Evolutionary conservation across 1,140 invertebrate genomes (phyloP), one percentile per base, ranked within the genome.

Genomic region (Drosophila bifasciata): DNA sequence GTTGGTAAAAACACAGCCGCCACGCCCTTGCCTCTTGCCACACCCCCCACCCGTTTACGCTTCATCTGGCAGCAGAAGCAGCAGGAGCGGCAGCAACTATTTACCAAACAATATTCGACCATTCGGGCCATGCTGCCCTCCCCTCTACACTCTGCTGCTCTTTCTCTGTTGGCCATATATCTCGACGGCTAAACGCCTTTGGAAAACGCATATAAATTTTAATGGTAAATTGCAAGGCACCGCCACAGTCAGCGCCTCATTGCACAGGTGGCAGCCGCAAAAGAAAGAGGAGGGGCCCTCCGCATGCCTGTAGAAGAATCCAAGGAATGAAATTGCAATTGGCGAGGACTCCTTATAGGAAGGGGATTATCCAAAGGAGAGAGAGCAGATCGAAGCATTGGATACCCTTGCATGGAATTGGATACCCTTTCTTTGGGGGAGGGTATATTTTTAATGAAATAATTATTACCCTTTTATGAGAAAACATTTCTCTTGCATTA

Each of bases 1-100:
- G 81, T 86, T 86, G 86, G 81, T 86, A 86, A 80, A 25, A 86
- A 88, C 81, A 86, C 59, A 53, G 68, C 83, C 81, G 68, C 83
- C 81, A 88, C 83, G 81, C 81, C 81, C 76, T 48, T 48, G 23
- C 3, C 1, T 5, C 5, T 5, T 25, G 23, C n/a, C 45, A n/a
- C n/a, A n/a, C 1, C 19, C 19, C 19, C 1, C 19, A 21, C 48
- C 21, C 40, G 55, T 75, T 75, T 72, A 43, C 61, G 81, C 81
- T 81, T 78, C 81, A 86, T 86, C 77, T 78, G 48, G 17, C 80
- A 80, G 46, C 59, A 57, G 68, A 48, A 39, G 55, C 21, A 16
- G 40, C 56, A 23, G 21, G 45, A 25, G 7, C 55, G 45, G 56
- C 71, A 73, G 62, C 59, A 76, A 88, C 83, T 86, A 88, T 86